phyloP scores from a whole-genome alignment of 2,797 vertebrate species.

The Schizothorax lantsangensis region DNA sequence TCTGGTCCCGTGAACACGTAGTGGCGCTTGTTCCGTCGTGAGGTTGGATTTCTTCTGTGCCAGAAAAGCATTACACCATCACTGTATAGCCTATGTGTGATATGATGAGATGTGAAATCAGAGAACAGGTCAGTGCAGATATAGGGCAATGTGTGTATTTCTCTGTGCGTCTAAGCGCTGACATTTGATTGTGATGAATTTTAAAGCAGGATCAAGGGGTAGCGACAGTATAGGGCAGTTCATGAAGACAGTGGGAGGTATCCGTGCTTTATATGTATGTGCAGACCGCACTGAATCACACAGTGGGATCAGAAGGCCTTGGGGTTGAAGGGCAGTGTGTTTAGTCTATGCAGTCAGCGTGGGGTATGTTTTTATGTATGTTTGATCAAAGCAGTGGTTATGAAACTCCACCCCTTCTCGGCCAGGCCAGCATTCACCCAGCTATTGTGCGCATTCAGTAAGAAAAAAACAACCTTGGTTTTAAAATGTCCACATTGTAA shows the following conservation, averaged over 20 bases:
- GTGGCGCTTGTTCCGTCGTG: background rate
- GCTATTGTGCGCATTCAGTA: background rate
- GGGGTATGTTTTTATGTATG: slow-evolving; percentile 21
- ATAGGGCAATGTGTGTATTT: slow-evolving; percentile 25
- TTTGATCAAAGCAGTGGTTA: slow-evolving; percentile 37
- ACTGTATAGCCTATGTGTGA: slow-evolving; percentile 4
- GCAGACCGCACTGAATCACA: background rate
- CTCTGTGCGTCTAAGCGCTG: slow-evolving; percentile 20
- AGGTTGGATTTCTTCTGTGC: slow-evolving; percentile 19
- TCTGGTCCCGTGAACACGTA: background rate
- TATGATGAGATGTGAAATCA: slow-evolving; percentile 35
- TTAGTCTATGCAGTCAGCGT: slow-evolving; percentile 7
- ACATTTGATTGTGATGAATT: slow-evolving; percentile 18
- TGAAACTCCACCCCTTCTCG: background rate
- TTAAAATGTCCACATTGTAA: background rate
- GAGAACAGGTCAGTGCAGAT: slow-evolving; percentile 41
- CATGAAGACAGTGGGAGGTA: slow-evolving; percentile 18
- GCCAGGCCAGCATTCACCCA: too few relatives aligned
- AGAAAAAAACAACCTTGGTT: background rate
- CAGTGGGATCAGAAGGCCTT: slow-evolving; percentile 17
- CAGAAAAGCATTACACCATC: slow-evolving; percentile 3
- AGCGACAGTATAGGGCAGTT: slow-evolving; percentile 18
- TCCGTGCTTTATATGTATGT: slow-evolving; percentile 10
- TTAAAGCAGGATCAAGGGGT: slow-evolving; percentile 22
- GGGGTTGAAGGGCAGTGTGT: slow-evolving; percentile 43